Conservation (phyloP, 2,113 vertebrate species). For the Heterotis niloticus region DNA sequence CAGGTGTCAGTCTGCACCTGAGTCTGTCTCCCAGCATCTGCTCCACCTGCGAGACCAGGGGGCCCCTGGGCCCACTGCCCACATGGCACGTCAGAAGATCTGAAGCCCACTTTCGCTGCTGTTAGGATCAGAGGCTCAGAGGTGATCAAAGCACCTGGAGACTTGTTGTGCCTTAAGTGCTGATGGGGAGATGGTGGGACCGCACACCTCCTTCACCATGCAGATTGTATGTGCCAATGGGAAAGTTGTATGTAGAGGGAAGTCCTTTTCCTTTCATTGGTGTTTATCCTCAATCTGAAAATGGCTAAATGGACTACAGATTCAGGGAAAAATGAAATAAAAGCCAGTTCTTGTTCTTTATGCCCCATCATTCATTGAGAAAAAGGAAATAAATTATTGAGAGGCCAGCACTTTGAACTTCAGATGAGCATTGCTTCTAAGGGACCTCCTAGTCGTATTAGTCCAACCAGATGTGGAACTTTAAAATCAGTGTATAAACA, state of each 20-base stretch:
- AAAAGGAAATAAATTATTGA: not conserved
- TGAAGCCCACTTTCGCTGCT: not conserved
- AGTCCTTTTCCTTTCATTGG: not conserved
- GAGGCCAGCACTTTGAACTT: not conserved
- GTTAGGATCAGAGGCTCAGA: not conserved
- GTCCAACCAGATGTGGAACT: not conserved
- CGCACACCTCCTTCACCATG: not conserved
- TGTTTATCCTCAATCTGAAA: not conserved
- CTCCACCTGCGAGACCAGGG: not conserved
- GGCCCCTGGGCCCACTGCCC: not conserved
- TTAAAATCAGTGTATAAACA: not conserved
- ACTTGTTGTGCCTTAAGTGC: not conserved
- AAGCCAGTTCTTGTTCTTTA: not conserved
- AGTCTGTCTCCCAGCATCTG: not conserved
- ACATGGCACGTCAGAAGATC: not conserved
- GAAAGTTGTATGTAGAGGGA: not conserved
- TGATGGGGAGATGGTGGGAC: not conserved
- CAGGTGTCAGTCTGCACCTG: not conserved
- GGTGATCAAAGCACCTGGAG: not conserved
- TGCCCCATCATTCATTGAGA: not conserved
- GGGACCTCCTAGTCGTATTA: too few species aligned
- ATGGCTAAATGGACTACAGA: too few species aligned
- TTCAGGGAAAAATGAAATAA: too few species aligned
- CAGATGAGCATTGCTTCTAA: not conserved
- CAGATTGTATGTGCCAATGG: not conserved